Evolutionary conservation across 2,113 vertebrate genomes (phyloP), one percentile per base, ranked within the genome.

Genomic region (Redunca redunca): DNA sequence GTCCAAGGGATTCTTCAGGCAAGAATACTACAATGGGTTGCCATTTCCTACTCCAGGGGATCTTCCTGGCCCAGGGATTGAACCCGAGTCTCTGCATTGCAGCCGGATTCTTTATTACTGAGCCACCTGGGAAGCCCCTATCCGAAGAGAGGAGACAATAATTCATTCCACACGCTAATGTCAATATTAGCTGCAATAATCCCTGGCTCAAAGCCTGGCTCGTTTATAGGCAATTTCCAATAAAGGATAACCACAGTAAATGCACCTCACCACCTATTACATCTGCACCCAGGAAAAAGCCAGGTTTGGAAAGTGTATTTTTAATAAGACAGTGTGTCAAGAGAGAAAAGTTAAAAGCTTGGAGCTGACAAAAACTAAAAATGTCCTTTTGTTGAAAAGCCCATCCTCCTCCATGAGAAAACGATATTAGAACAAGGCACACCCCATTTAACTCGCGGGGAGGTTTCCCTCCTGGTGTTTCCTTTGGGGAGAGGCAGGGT

Each of bases 211-310:
- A 23, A 62, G 19, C 26, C 13, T 6, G 2, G 30, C 25, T 81
- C 15, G 2, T 19, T 33, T 36, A 48, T 5, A 4, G 33, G 62
- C 16, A 46, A 21, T 23, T 28, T 11, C 15, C 43, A n/a, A 40
- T 40, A 60, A n/a, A 28, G 4, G 7, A 85, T 13, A 21, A 64
- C 10, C 36, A 52, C 0, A 19, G 21, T 5, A 30, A 62, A 19
- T 12, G 16, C 1, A 8, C 36, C 23, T 57, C 1, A 13, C 21
- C 52, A 15, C 0, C 0, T 13, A 13, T 3, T 3, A 33, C 11
- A 1, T 21, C 46, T 14, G 25, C 50, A 28, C 19, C 5, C 12
- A 13, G 2, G 12, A 50, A 89, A 46, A 60, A 14, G 46, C 11
- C 10, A 9, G 50, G 46, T 13, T 67, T 64, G 46, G 78, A 82